Conservation (phyloP, 1,140 invertebrate species). For the Hycleus cichorii region DNA sequence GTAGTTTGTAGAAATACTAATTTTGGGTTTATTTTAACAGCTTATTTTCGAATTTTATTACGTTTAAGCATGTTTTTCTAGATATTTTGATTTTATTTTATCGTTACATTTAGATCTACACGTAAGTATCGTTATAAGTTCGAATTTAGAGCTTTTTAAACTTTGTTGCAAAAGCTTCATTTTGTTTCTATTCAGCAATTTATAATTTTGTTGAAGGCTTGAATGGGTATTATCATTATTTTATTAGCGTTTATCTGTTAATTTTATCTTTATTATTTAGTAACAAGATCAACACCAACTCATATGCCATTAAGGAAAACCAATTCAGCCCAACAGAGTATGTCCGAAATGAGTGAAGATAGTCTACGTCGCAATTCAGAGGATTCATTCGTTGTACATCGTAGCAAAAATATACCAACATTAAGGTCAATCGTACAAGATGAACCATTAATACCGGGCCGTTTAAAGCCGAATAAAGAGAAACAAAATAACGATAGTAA, state of each 20-base stretch:
- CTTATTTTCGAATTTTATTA: too few relatives aligned
- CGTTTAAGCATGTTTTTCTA: too few relatives aligned
- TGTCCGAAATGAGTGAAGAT: conserved; percentile 40
- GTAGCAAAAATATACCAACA: conserved; percentile 68
- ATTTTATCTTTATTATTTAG: conserved; percentile 28
- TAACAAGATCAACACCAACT: conserved; percentile 46
- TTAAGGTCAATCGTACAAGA: conserved; percentile 53
- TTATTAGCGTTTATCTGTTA: not conserved
- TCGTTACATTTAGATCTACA: too few relatives aligned
- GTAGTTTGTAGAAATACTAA: too few relatives aligned
- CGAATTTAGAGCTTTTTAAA: too few relatives aligned
- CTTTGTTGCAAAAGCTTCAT: not conserved
- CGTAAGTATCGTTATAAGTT: too few relatives aligned
- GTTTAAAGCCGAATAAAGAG: conserved; percentile 51
- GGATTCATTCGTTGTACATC: conserved; percentile 74
- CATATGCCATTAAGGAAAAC: conserved; percentile 36
- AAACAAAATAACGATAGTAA: conserved; percentile 55
- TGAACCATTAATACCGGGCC: conserved; percentile 49
- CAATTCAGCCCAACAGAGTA: conserved; percentile 37
- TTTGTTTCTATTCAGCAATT: not conserved
- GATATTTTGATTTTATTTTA: too few relatives aligned
- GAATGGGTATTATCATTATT: too few relatives aligned
- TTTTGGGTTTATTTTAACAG: too few relatives aligned
- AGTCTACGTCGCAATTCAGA: conserved; percentile 42
- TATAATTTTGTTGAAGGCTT: not conserved